Evolutionary conservation across 2,888 invertebrate species (phyloP), one percentile per base, ranked within the genome.

Genomic region (Liodrosophila aerea): DNA sequence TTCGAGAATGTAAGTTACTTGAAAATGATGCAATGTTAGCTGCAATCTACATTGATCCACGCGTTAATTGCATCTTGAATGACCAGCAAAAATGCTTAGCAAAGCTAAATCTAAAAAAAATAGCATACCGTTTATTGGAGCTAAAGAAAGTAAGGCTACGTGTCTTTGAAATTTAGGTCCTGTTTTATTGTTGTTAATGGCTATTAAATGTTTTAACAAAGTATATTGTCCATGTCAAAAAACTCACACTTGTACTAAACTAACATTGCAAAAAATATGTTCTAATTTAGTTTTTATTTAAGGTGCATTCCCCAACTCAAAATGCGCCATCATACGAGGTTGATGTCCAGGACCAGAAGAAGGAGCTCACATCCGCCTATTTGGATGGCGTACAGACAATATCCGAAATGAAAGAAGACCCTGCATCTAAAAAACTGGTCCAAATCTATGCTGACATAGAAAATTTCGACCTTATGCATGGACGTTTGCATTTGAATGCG

Each of bases 401-500:
- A 15, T 2, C 43, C 7, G 37, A 53, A 53, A 37, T 3, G n/a
- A 18, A 36, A 47, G 22, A 52, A 33, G 43, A 59, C 1, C 18
- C 36, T 22, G 16, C 36, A 8, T 27, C 47, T 13, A 41, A 2
- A 31, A 37, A 53, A 27, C 22, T 54, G n/a, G 4, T 7, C 1
- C 37, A 41, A 50, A 50, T 50, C 33, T 54, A 50, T 40, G 22
- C 27, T 22, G 50, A 61, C 30, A 37, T 54, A 7, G 57, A 50
- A 27, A 49, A 30, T 13, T 47, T 47, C 16, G 36, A 41, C n/a
- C 2, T 13, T 9, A 34, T 11, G 5, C 12, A 47, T 46, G 41
- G 41, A 34, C 49, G 56, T 31, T 49, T 49, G 13, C 43, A 41
- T 31, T 49, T 49, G 31, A 44, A 49, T 13, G 9, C 11, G n/a